A percentile compares a stretch with the other conserved stretches of the same genome.
Conservation (phyloP, 2,113 vertebrate species). For the Phrynosoma blainvillii region DNA sequence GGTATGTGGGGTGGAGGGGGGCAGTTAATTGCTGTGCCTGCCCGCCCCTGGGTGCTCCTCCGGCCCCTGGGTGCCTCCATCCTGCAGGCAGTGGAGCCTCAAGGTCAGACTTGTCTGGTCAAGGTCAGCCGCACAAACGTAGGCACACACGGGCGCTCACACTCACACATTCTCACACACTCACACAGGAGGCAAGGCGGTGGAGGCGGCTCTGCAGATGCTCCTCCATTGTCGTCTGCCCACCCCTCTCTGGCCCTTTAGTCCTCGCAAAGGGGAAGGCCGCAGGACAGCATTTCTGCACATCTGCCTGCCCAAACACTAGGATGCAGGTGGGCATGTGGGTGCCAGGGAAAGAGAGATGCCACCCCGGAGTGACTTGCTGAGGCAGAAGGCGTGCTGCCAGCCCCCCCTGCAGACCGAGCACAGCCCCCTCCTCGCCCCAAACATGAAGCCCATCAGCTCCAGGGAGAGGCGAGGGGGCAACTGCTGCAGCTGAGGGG, state of each 20-base stretch:
- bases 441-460: no score
- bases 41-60: not conserved
- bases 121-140: slow-evolving; percentile 35
- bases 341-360: not conserved
- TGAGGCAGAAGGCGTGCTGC: no score
- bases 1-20: not conserved
- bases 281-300: not conserved
- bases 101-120: not conserved
- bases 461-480: no score
- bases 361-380: not conserved
- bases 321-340: not conserved
- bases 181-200: no score
- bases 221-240: no score
- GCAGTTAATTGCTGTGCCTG: slow-evolving; percentile 32
- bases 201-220: not conserved
- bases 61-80: no score
- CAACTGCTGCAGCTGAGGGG: no score
- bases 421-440: no score
- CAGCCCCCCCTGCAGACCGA: no score
- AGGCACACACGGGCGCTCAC: not conserved
- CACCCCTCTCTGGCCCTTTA: not conserved
- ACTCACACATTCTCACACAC: no score
- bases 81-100: no score
- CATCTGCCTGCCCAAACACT: not conserved
- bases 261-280: no score